Conservation (phyloP, 2,888 invertebrate species). For the Tiliacea citrago region DNA sequence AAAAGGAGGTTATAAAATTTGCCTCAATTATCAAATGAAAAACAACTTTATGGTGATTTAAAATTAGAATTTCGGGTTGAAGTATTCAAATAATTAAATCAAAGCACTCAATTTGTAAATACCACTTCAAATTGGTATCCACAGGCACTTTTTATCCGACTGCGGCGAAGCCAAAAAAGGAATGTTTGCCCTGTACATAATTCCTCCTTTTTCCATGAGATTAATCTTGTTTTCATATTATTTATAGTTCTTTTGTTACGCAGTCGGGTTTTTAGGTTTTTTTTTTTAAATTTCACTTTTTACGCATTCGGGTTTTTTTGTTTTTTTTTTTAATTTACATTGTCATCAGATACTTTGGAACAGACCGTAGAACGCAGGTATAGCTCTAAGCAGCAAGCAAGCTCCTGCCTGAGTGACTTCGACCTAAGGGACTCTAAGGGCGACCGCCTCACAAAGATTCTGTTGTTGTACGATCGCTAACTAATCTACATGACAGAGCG, state of each 20-base stretch:
- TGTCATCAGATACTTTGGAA: neutral
- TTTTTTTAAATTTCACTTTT: too few relatives aligned
- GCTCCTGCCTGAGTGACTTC: neutral
- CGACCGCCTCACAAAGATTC: constrained; percentile 1
- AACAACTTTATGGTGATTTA: neutral
- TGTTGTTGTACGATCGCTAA: constrained; percentile 17
- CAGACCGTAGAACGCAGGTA: neutral
- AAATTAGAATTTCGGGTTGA: neutral
- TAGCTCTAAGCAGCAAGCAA: neutral
- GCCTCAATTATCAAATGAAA: neutral
- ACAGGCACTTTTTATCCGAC: neutral
- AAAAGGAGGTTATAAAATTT: neutral
- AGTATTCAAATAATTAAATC: too few relatives aligned
- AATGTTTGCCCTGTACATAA: too few relatives aligned
- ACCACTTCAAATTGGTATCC: neutral
- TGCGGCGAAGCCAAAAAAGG: too few relatives aligned
- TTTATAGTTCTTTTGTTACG: too few relatives aligned
- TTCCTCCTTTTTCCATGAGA: too few relatives aligned
- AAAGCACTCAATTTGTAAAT: neutral
- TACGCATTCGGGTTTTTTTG: too few relatives aligned
- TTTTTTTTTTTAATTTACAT: neutral
- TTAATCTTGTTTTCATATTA: too few relatives aligned
- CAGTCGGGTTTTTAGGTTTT: too few relatives aligned
- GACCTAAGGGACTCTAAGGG: constrained; percentile 9
- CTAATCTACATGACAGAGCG: constrained; percentile 33